These are phyloP conservation scores for Emberiza fucata DNA, from an alignment of 2,113 vertebrate genomes.

Conservation along the genomic window DNA sequence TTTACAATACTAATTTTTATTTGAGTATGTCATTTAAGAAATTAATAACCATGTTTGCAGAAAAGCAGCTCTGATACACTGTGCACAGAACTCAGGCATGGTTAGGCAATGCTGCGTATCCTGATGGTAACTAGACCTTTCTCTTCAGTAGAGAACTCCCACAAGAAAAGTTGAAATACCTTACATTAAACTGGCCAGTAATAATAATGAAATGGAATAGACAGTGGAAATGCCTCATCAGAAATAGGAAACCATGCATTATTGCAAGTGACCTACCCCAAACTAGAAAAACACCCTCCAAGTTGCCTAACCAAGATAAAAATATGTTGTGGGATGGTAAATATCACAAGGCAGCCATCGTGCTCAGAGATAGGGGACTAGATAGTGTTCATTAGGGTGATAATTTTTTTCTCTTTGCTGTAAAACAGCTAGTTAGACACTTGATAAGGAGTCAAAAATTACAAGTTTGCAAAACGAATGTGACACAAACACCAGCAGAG, in stretches of 20 bases:
- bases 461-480: not conserved
- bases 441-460: constrained; percentile 1
- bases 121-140: not conserved
- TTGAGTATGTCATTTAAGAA: not conserved
- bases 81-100: not conserved
- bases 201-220: constrained; percentile 22
- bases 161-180: not conserved
- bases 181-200: not conserved
- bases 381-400: not conserved
- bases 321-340: not conserved
- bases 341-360: not conserved
- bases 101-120: not conserved
- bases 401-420: not conserved
- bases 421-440: not conserved
- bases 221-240: constrained; percentile 1
- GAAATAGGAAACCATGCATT: constrained; percentile 2
- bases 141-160: constrained; percentile 5
- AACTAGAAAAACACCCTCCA: not conserved
- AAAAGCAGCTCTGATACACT: not conserved
- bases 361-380: not conserved
- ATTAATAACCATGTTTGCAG: not conserved
- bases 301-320: constrained; percentile 5
- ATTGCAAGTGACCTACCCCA: not conserved
- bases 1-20: not conserved
- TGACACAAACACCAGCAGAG: not conserved